Evolutionary conservation across 37 sponge, comb jelly and placozoan genomes (phyloP), one percentile per base, ranked within the genome.

Genomic region (Hexactinellida sp.): DNA sequence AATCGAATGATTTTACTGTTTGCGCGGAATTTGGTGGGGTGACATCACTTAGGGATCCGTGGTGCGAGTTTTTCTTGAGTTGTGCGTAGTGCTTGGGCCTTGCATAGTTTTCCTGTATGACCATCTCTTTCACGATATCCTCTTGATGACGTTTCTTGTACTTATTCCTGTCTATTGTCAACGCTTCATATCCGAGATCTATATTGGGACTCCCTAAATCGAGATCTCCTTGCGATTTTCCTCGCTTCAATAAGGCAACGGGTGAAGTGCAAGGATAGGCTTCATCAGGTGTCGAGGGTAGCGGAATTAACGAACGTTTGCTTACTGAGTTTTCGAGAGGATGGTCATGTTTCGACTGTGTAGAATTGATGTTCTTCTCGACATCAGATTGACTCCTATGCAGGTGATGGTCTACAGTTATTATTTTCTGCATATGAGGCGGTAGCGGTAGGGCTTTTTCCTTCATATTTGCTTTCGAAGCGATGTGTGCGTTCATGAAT

Each of bases 21-120:
- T 7, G 30, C 34, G 76, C 76, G 30, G 76, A 63, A n/a, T 63
- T 63, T 63, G 76, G 76, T 63, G 76, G 76, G 76, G 76, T 63
- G 3, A 63, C 76, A 28, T 63, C 30, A 63, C 76, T n/a, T 5
- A 10, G 30, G 34, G 19, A 21, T 3, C 76, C 76, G 13, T 63
- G 76, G 13, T 25, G 34, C 25, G 76, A 63, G 76, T 63, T 63
- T 23, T 63, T 63, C 76, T 63, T 63, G 3, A 63, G 34, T 63
- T 63, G 21, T 32, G 76, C 76, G 76, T 63, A 63, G 34, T 63
- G 30, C 28, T n/a, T 63, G 3, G 76, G 76, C 13, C 76, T 23
- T 32, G 76, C 19, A 23, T 63, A 63, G 34, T 23, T 63, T 1
- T n/a, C 76, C 13, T 41, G 47, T 41, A 41, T 5, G 10, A 13